Base-by-base conservation (phyloP, 2,113 vertebrate species). In the Trichomycterus rosablanca region DNA sequence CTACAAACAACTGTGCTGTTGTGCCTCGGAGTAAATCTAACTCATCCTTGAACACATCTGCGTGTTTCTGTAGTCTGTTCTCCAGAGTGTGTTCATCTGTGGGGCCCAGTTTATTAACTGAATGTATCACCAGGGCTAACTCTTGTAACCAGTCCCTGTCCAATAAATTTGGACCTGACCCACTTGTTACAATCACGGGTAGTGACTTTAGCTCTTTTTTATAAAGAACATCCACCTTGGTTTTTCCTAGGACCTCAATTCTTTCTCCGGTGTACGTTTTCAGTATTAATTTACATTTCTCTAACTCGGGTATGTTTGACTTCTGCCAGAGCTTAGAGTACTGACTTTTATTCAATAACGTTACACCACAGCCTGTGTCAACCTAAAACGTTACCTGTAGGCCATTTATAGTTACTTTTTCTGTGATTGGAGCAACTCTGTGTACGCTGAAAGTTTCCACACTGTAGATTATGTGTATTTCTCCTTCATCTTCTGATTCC, bases 321-420 rank as follows among this genome's bases (percentile, higher is more conserved):
- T 4, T 40, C 43, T 45, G 43, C 43, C 43, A 45, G 16, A 45
- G 43, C 16, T 45, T 45, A 7, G 43, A 45, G 43, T 45, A 39
- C 20, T 45, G 16, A 1, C 1, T 18, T 45, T 12, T 45, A 12
- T 45, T 19, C 18, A 45, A 19, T 19, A 7, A 2, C 2, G 43
- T 45, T 18, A 19, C 43, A 19, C 43, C 43, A 45, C 43, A 45
- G 16, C 43, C 43, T 19, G 43, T 45, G 12, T 45, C 43, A 2
- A 45, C 5, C 8, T 45, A 2, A 45, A 45, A 45, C 16, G 8
- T 19, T 5, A 44, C 18, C 16, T 45, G 5, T 7, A 19, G 18
- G 12, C 43, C 43, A 45, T 45, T 18, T 19, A 45, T 19, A 18
- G 7, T 45, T 4, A 45, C 3, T 19, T 19, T 45, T 18, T 45